Conservation (phyloP, 1,140 invertebrate genomes). For the Bombus breviceps region DNA sequence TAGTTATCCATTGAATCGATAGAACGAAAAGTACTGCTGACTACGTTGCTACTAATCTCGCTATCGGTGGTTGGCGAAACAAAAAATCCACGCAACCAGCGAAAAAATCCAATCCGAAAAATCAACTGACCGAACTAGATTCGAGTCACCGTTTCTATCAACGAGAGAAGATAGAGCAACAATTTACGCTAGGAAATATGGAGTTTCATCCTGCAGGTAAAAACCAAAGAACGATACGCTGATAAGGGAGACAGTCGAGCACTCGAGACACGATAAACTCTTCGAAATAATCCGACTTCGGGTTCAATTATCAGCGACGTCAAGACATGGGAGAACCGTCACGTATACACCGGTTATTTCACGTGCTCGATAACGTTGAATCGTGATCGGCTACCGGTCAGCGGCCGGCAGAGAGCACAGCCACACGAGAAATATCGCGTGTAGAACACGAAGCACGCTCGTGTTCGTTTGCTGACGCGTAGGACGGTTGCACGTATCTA, state of each 20-base stretch:
- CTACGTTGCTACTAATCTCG: too few relatives aligned
- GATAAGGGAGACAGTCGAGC: neutral
- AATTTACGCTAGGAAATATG: neutral
- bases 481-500: slow-evolving; percentile 36
- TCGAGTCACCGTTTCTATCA: neutral
- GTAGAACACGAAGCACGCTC: slow-evolving; percentile 45
- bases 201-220: neutral
- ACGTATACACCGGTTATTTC: slow-evolving; percentile 53
- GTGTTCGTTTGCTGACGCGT: slow-evolving; percentile 37
- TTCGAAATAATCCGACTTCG: slow-evolving; percentile 47
- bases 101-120: neutral
- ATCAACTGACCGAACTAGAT: neutral
- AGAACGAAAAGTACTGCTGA: too few relatives aligned
- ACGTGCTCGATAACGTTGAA: slow-evolving; percentile 49
- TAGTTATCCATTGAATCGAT: too few relatives aligned
- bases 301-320: slow-evolving; percentile 55
- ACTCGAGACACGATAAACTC: slow-evolving; percentile 20
- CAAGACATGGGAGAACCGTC: slow-evolving; percentile 36
- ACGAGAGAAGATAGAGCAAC: neutral
- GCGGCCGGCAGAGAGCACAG: slow-evolving; percentile 33
- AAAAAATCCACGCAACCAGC: too few relatives aligned
- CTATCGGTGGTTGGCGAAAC: too few relatives aligned
- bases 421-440: slow-evolving; percentile 48
- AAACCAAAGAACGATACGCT: neutral
- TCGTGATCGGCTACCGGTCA: slow-evolving; percentile 56